Base-by-base conservation (phyloP, 2,888 invertebrate species). In the Siphlonurus alternatus region DNA sequence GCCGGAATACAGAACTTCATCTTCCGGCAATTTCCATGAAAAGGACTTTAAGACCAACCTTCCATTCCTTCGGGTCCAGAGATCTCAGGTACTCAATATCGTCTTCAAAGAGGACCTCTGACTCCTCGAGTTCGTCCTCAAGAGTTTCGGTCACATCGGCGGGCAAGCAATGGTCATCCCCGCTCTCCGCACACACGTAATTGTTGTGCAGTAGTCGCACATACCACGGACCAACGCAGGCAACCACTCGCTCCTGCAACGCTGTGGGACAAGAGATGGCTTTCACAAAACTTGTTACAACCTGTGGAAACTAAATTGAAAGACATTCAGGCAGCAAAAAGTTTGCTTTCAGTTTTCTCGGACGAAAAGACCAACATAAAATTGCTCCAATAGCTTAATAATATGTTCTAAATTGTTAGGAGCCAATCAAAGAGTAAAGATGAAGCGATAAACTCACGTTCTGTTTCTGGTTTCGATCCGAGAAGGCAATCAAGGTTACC, bases 41-140 rank as follows among this genome's bases (percentile, higher is more conserved):
- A n/a, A n/a, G n/a, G n/a, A n/a, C n/a, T n/a, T n/a, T n/a, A 38
- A 38, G 7, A 38, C 38, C 15, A 10, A 78, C 79, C 75, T 96
- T 97, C 96, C 96, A 98, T 72, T 94, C 90, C 75, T 91, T 94
- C 1, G 97, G 97, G 77, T 97, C 93, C 68, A 97, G 78, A 66
- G 90, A 90, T 68, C 89, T 81, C 67, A 97, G 79, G 74, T 91
- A 93, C 65, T 85, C 83, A 7, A 92, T 83, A 76, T 93, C 89
- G 70, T 88, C 88, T 67, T 87, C 82, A 56, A 10, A 56, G 7
- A 20, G 7, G 5, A 20, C 56, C 7, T n/a, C 56, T 5, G n/a
- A n/a, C 7, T 56, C 56, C 56, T 56, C 56, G 15, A 20, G 19
- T 10, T 56, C 56, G n/a, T 56, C 56, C 15, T 38, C 38, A n/a